A percentile compares a stretch with the other conserved stretches of the same genome.
phyloP scores from a whole-genome alignment of 2,113 vertebrate species.

The Antechinus stuartii region DNA sequence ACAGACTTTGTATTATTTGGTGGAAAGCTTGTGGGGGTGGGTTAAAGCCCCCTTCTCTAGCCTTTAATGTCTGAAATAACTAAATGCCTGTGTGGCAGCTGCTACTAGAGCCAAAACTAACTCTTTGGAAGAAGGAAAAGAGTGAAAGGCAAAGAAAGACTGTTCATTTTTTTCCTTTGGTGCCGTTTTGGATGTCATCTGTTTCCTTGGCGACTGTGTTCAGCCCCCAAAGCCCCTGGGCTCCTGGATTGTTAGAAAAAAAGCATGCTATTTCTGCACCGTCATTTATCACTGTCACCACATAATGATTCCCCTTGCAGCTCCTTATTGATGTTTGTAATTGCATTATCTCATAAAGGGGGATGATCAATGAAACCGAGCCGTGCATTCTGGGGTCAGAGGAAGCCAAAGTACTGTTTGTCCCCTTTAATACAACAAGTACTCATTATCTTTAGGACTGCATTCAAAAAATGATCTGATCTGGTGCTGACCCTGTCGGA shows the following conservation, averaged over 20 bases:
- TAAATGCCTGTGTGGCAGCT: constrained; percentile 88
- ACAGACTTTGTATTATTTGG: constrained; percentile 77
- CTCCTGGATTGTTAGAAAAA: constrained; percentile 92
- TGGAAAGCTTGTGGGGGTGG: constrained; percentile 66
- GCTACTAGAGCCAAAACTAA: constrained; percentile 90
- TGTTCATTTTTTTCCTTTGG: constrained; percentile 89
- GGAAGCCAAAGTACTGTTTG: constrained; percentile 90
- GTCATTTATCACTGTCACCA: constrained; percentile 99
- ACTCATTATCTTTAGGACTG: constrained; percentile 87
- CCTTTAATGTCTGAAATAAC: constrained; percentile 82
- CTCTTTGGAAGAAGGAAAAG: constrained; percentile 86
- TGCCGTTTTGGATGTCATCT: constrained; percentile 98
- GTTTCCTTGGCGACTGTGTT: constrained; percentile 97
- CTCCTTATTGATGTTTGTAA: constrained; percentile 99
- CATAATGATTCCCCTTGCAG: constrained; percentile 99
- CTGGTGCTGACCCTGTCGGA: constrained; percentile 81
- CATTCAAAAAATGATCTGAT: constrained; percentile 81
- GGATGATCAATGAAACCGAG: constrained; percentile 95
- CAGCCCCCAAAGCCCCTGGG: constrained; percentile 95
- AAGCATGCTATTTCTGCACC: constrained; percentile 95
- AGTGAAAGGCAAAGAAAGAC: constrained; percentile 88
- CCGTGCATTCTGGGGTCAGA: constrained; percentile 93
- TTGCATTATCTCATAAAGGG: constrained; percentile 99
- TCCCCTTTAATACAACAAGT: constrained; percentile 90
- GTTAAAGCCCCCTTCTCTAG: constrained; percentile 63